A percentile compares a stretch with the other conserved stretches of the same genome.
phyloP scores from a whole-genome alignment of 2,113 vertebrate genomes.

The Hylia prasina region DNA sequence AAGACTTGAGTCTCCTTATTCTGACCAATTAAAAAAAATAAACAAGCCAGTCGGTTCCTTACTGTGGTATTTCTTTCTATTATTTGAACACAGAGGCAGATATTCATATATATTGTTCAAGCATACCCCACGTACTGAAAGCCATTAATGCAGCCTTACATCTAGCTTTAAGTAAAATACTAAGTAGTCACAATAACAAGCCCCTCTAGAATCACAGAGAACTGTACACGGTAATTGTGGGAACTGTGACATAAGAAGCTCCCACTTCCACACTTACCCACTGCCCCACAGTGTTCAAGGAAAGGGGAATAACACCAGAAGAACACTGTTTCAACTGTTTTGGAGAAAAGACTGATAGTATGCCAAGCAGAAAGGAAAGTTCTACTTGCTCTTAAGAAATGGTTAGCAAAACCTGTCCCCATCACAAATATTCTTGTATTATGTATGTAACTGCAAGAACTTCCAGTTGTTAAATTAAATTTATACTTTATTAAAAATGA shows the following conservation, averaged over 20 bases:
- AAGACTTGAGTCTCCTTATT: neutral
- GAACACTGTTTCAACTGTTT: neutral
- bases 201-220: neutral
- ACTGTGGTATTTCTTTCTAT: neutral
- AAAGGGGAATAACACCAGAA: neutral
- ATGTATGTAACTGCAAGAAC: neutral
- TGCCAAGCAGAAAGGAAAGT: neutral
- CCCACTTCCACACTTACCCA: neutral
- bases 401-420: neutral
- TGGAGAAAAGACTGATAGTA: neutral
- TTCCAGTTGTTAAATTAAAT: neutral
- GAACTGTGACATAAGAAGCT: neutral
- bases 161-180: neutral
- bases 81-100: neutral
- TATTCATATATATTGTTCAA: neutral
- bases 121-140: neutral
- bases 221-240: neutral
- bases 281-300: neutral
- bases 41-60: neutral
- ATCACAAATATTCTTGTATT: neutral
- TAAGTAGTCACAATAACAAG: neutral
- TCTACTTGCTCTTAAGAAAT: neutral
- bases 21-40: neutral
- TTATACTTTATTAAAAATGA: constrained; percentile 3
- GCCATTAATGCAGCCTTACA: neutral